phyloP scores from a whole-genome alignment of 2,797 vertebrate genomes.

The Phylloscopus collybita region DNA sequence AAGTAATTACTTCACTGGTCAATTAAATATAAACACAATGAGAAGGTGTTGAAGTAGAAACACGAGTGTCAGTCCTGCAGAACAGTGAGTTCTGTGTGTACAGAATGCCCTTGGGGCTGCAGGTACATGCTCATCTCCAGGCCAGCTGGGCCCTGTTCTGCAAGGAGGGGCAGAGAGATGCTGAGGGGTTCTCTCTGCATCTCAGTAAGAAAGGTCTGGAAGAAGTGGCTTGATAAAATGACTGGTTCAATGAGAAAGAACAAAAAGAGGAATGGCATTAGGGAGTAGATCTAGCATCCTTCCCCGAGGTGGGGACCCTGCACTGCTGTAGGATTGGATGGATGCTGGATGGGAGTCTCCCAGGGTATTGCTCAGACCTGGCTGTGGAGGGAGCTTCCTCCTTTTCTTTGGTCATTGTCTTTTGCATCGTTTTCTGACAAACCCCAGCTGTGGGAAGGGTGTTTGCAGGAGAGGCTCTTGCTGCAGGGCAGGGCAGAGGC shows the following conservation, averaged over 20 bases:
- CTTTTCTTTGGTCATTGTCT: neutral
- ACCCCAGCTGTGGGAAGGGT: neutral
- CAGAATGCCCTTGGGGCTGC: neutral
- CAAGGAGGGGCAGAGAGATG: fast-evolving
- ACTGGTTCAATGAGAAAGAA: neutral
- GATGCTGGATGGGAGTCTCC: fast-evolving
- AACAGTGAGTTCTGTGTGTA: neutral
- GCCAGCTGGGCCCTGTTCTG: neutral
- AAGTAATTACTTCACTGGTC: slow-evolving; percentile 44
- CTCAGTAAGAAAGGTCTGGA: neutral
- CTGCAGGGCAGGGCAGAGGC: neutral
- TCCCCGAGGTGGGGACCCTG: fast-evolving
- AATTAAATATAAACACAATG: slow-evolving; percentile 57
- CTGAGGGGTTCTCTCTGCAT: neutral
- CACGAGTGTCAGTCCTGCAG: neutral
- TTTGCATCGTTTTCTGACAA: fast-evolving
- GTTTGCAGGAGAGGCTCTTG: neutral
- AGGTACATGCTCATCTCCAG: fast-evolving
- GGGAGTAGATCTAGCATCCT: neutral
- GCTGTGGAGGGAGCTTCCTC: neutral
- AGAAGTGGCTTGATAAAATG: neutral
- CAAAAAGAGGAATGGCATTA: neutral
- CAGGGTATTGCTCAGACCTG: neutral
- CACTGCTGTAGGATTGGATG: fast-evolving
- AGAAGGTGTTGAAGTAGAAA: slow-evolving; percentile 30